Conservation (phyloP, 1,140 invertebrate genomes). For the Panagrolaimus sp. region DNA sequence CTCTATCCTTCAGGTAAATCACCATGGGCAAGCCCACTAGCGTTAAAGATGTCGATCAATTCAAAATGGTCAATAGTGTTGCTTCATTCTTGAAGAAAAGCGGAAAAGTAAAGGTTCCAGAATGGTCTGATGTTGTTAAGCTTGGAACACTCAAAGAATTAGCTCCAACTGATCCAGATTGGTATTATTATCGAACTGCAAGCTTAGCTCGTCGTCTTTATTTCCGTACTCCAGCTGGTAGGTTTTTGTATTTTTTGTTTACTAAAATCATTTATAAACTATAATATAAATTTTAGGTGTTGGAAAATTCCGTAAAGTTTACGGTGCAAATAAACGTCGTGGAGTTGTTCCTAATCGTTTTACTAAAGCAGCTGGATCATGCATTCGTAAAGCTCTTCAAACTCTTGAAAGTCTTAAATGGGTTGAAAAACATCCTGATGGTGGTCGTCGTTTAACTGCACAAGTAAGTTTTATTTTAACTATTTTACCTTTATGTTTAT, state of each 20-base stretch:
- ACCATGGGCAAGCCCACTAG: conserved; percentile 60
- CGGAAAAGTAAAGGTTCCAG: conserved; percentile 92
- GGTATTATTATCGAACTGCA: conserved; percentile 84
- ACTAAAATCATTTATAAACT: too few relatives aligned
- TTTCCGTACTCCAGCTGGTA: conserved; percentile 75
- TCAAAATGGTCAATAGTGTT: conserved; percentile 84
- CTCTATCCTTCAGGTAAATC: conserved; percentile 3
- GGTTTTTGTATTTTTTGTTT: background rate
- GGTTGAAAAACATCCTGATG: conserved; percentile 78
- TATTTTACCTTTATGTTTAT: conserved; percentile 14
- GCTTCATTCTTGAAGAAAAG: conserved; percentile 94
- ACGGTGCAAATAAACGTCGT: conserved; percentile 81
- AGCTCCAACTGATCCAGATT: conserved; percentile 92
- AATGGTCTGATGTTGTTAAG: conserved; percentile 94
- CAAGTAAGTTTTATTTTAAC: conserved; percentile 41
- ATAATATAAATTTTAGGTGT: conserved; percentile 66
- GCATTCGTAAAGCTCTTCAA: conserved; percentile 87
- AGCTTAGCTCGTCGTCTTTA: conserved; percentile 90
- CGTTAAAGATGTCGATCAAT: conserved; percentile 93
- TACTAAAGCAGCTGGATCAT: conserved; percentile 76
- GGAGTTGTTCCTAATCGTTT: conserved; percentile 91
- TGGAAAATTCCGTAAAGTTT: conserved; percentile 88
- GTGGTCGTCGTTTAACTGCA: conserved; percentile 46
- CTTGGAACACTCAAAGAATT: conserved; percentile 87
- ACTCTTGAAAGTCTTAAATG: conserved; percentile 83